Base-by-base conservation (phyloP, 2,113 vertebrate species). In the Casuarius casuarius region DNA sequence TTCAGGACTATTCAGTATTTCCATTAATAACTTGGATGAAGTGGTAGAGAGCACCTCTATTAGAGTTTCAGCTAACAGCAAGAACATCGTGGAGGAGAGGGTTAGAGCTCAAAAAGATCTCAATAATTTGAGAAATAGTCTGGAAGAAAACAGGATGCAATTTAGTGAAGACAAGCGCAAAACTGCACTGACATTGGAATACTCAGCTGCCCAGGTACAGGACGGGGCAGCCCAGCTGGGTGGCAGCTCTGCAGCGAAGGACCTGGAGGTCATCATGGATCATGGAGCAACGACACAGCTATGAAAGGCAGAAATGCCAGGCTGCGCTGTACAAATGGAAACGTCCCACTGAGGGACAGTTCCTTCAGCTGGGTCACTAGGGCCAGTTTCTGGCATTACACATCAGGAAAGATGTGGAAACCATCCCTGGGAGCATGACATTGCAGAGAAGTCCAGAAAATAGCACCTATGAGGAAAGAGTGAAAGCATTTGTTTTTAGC, bases 81-180 rank as follows among this genome's bases (percentile, higher is more conserved):
- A 91, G 74, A 94, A 49, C 78, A 25, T 40, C 19, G 52, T 74
- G 67, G 87, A 95, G 75, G 54, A 91, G 74, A 40, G 71, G 91
- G 96, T 94, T 92, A 91, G 82, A 0, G 2, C 62, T 70, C 5
- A 1, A 58, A 52, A 38, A 94, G 77, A 87, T n/a, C 70, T 87
- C 81, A 66, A 40, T 87, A 95, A 91, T 96, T 87, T 90, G 73
- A 84, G 22, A 84, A 83, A 87, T 3, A 48, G 18, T 35, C 77
- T 95, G 87, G 70, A 87, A 95, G 89, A 72, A 79, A 95, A 56
- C 84, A 84, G 93, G 89, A 89, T 84, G 74, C 81, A 87, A 82
- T 92, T 89, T 72, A 68, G 58, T 3, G 62, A 89, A 82, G 89
- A 68, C 33, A 75, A 87, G 89, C 0, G 7, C 22, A 73, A 76